These are phyloP conservation scores for Choristoneura rosaceana DNA, from an alignment of 2,888 invertebrate species.

Conservation along the genomic window DNA sequence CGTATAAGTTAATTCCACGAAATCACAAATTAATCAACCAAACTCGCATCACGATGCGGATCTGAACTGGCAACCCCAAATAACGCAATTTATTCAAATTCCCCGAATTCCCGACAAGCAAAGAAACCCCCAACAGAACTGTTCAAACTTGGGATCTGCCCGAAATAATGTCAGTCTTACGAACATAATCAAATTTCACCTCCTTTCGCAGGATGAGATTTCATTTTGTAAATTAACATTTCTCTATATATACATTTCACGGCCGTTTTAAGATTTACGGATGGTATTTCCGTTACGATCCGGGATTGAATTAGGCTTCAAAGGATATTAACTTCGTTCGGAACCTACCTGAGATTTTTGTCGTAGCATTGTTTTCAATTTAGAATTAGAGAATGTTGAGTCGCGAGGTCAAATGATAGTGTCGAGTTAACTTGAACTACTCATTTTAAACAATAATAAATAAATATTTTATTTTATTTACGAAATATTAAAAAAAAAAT, in stretches of 20 bases:
- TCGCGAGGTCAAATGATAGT: background rate
- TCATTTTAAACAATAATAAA: too few relatives aligned
- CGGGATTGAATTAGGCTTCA: constrained; percentile 47
- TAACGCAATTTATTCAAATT: constrained; percentile 29
- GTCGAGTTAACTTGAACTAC: background rate
- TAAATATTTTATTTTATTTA: too few relatives aligned
- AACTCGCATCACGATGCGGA: background rate
- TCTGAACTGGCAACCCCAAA: constrained; percentile 5
- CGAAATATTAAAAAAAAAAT: too few relatives aligned
- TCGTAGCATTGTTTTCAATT: constrained; percentile 29
- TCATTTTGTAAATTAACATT: constrained; percentile 79
- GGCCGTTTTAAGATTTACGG: constrained; percentile 62
- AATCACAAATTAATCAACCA: constrained; percentile 1
- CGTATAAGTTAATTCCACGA: background rate
- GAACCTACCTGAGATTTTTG: constrained; percentile 41
- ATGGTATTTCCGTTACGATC: constrained; percentile 54
- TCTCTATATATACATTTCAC: constrained; percentile 76
- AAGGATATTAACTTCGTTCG: constrained; percentile 37
- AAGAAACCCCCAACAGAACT: constrained; percentile 39
- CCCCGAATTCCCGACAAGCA: constrained; percentile 10
- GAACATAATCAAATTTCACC: constrained; percentile 81
- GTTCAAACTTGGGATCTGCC: constrained; percentile 43
- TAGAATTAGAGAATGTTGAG: constrained; percentile 7
- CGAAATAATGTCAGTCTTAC: constrained; percentile 74
- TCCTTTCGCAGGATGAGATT: constrained; percentile 63